Evolutionary conservation across 1,140 invertebrate species (phyloP).

Genomic region (Hylaeus volcanicus): DNA sequence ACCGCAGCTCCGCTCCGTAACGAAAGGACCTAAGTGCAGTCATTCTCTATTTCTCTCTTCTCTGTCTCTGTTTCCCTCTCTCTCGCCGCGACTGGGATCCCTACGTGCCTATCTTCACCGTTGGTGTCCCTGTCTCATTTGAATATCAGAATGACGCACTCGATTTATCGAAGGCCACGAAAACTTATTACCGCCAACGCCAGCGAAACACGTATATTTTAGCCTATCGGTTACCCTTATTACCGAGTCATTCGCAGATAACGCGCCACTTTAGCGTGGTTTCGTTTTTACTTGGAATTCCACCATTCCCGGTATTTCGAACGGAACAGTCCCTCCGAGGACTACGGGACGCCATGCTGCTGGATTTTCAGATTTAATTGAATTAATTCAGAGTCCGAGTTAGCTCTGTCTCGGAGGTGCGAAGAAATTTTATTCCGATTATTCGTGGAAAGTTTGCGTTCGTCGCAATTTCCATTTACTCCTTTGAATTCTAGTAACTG

Average conservation of each 20-base stretch:
- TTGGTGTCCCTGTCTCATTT: conserved; percentile 36
- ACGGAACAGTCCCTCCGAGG: no score
- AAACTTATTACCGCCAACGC: conserved; percentile 20
- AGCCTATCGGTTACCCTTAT: not conserved
- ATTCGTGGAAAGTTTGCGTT: no score
- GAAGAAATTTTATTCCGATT: no score
- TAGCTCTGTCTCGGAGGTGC: no score
- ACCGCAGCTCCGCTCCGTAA: conserved; percentile 69
- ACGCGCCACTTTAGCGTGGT: not conserved
- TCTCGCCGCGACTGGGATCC: conserved; percentile 2
- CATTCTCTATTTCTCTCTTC: conserved; percentile 49
- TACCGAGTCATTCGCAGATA: not conserved
- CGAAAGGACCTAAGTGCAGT: conserved; percentile 65
- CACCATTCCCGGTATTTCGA: no score
- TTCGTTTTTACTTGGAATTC: not conserved
- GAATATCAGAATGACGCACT: conserved; percentile 40
- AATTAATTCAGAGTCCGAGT: no score
- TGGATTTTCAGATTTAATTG: no score
- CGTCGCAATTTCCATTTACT: no score
- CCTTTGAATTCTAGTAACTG: no score
- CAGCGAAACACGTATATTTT: conserved; percentile 11
- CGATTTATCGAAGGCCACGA: conserved; percentile 43
- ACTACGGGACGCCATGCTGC: no score
- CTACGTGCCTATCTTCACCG: conserved; percentile 42
- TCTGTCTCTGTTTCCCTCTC: conserved; percentile 19